Evolutionary conservation across 2,113 vertebrate species (phyloP).

Genomic region (Paracanthobrama guichenoti): DNA sequence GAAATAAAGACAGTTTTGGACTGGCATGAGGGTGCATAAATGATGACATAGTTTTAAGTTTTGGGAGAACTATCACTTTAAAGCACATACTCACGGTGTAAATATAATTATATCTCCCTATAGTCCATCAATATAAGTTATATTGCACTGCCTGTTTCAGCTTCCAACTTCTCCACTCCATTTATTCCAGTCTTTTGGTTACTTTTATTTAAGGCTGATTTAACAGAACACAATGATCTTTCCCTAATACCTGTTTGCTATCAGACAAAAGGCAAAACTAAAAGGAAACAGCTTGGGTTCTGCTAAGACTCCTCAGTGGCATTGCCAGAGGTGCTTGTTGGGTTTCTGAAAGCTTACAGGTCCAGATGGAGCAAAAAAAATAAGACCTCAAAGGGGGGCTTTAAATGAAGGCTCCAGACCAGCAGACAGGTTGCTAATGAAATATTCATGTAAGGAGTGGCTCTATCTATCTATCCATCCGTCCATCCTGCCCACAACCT

Average conservation of each 20-base stretch:
- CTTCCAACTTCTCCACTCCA: background rate
- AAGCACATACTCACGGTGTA: background rate
- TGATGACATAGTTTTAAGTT: background rate
- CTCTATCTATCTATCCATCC: constrained; percentile 42
- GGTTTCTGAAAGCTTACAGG: constrained; percentile 53
- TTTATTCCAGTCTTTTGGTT: background rate
- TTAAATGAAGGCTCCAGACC: constrained; percentile 58
- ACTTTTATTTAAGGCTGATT: constrained; percentile 23
- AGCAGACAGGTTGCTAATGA: constrained; percentile 65
- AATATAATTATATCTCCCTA: background rate
- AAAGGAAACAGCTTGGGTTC: constrained; percentile 45
- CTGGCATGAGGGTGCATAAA: background rate
- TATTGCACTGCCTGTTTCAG: background rate
- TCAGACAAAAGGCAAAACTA: constrained; percentile 28
- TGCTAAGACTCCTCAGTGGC: constrained; percentile 45
- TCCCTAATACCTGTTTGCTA: constrained; percentile 15
- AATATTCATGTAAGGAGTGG: constrained; percentile 64
- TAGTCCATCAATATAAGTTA: background rate
- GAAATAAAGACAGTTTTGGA: background rate
- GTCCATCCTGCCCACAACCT: constrained; percentile 45
- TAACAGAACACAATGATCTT: background rate
- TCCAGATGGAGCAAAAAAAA: constrained; percentile 60
- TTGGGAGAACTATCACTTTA: background rate
- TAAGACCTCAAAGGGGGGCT: constrained; percentile 59
- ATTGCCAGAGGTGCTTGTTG: constrained; percentile 60